phyloP scores from a whole-genome alignment of 2,797 vertebrate species.

The Pangasius djambal region DNA sequence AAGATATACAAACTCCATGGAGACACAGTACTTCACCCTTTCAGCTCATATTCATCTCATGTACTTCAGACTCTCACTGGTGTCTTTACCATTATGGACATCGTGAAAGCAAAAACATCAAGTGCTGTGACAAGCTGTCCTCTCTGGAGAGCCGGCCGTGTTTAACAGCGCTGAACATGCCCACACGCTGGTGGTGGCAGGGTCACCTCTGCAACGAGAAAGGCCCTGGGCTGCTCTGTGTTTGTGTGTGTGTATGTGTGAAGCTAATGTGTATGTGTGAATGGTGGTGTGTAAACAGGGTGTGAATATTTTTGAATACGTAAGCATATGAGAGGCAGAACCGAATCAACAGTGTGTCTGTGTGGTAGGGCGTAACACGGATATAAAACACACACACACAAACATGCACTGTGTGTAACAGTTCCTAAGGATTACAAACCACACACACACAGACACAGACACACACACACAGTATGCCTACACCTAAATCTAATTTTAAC shows the following conservation, averaged over 20 bases:
- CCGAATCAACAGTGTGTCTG: constrained; percentile 53
- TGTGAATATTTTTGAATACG: constrained; percentile 32
- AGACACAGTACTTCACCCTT: constrained; percentile 17
- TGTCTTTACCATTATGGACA: constrained; percentile 41
- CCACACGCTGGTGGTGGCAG: constrained; percentile 29
- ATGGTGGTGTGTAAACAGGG: constrained; percentile 40
- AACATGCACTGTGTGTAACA: constrained; percentile 31
- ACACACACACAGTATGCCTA: background rate
- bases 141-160: constrained; percentile 28
- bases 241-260: constrained; percentile 26
- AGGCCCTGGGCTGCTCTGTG: constrained; percentile 42
- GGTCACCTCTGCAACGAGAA: constrained; percentile 58
- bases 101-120: constrained; percentile 5
- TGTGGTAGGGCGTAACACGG: constrained; percentile 20
- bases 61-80: constrained; percentile 10
- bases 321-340: constrained; percentile 37
- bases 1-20: constrained; percentile 26
- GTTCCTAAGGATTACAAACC: background rate
- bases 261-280: constrained; percentile 41
- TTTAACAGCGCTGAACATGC: constrained; percentile 43
- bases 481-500: background rate
- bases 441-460: background rate
- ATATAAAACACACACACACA: constrained; percentile 20
- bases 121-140: constrained; percentile 47
- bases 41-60: constrained; percentile 14